phyloP scores from a whole-genome alignment of 35 echinoderm and acorn worm genomes.

The Lytechinus pictus region DNA sequence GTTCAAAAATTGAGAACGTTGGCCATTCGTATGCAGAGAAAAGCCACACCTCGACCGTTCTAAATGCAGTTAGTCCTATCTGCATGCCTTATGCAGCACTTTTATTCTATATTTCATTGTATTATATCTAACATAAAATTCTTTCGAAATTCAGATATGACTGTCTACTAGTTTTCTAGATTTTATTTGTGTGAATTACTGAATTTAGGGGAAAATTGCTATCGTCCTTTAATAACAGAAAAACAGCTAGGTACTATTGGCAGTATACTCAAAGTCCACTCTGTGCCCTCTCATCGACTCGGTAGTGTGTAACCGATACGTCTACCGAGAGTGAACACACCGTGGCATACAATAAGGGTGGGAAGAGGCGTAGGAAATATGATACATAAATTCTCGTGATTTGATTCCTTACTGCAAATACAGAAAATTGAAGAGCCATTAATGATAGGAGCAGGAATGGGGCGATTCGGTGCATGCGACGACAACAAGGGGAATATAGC shows the following conservation, averaged over 20 bases:
- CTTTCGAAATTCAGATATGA: too few species aligned
- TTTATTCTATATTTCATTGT: too few species aligned
- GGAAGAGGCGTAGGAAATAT: slow-evolving; percentile 46
- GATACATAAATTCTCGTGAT: slow-evolving; percentile 19
- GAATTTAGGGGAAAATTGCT: not conserved
- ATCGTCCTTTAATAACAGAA: not conserved
- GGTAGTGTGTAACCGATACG: not conserved
- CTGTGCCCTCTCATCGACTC: not conserved
- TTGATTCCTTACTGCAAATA: slow-evolving; percentile 36
- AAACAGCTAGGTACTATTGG: not conserved
- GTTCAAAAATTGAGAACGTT: too few species aligned
- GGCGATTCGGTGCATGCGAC: not conserved
- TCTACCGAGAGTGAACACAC: not conserved
- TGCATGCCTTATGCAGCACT: too few species aligned
- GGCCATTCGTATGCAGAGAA: too few species aligned
- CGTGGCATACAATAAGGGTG: not conserved
- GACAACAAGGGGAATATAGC: not conserved
- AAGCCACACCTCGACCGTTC: too few species aligned
- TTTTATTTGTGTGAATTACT: too few species aligned
- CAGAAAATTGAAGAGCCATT: not conserved
- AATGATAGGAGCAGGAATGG: not conserved
- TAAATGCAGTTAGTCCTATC: too few species aligned
- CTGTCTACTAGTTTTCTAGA: too few species aligned
- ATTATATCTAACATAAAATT: too few species aligned
- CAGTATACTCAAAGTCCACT: not conserved